Evolutionary conservation across 2,113 vertebrate species (phyloP), one percentile per base, ranked within the genome.

Genomic region (Ginglymostoma cirratum): DNA sequence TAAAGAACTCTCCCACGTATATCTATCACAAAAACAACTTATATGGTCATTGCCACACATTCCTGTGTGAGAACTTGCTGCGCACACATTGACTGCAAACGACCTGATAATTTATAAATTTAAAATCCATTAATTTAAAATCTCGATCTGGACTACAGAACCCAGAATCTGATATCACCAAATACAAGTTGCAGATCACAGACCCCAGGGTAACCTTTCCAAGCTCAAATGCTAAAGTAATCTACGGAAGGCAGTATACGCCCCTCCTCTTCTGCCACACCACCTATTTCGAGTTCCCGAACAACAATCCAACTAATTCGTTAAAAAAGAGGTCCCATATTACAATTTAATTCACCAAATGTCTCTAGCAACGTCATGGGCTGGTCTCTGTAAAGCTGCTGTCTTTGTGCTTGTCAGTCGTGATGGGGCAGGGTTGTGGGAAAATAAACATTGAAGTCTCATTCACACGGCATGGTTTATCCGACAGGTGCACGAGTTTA

Each of bases 371-470:
- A 17, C 65, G 34, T 38, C 89, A 8, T 17, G 23, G 89, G 52
- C 80, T 45, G 61, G 89, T 61, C n/a, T 34, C 65, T 92, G 14
- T 66, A 66, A n/a, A 52, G 5, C 52, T 90, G 52, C 87, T 61
- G 52, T 30, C 55, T 30, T 52, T 55, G 52, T 61, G 61, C 61
- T 34, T 48, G 48, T 87, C 23, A 5, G 30, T 61, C 17, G 61
- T 55, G 52, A 30, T n/a, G 34, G 52, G 52, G 27, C 48, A 61
- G 52, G 52, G 48, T 90, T 90, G 45, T 90, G 30, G 52, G 30
- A 90, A 90, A 61, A 87, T 87, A 87, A 90, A n/a, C 87, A 90
- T 61, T 38, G n/a, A 93, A 34, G n/a, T 67, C 55, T 66, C 19
- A 45, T 93, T 93, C 55, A 93, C 55, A 38, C 89, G 89, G 34